Evolutionary conservation across 2,797 vertebrate genomes (phyloP).

Genomic region (Urophycis tenuis): DNA sequence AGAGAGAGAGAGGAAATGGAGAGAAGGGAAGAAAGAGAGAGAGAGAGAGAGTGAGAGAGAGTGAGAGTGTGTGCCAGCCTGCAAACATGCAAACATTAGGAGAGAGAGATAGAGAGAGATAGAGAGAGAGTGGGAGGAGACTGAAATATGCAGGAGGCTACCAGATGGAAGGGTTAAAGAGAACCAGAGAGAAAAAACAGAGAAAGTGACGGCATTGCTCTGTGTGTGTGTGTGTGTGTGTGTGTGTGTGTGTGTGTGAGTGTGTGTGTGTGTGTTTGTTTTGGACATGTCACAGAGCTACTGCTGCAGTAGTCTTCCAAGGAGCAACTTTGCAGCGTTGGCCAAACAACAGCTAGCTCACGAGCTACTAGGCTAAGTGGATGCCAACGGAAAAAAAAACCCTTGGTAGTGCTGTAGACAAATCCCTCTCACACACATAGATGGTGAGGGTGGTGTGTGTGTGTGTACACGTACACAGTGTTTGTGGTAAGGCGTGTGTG

Average conservation of each 20-base stretch:
- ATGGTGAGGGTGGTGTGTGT: no score
- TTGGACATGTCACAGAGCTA: background rate
- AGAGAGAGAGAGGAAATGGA: background rate
- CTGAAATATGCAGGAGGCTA: background rate
- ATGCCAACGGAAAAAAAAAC: background rate
- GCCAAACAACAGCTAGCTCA: background rate
- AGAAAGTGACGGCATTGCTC: background rate
- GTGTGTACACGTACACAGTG: background rate
- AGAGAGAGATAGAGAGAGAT: conserved; percentile 8
- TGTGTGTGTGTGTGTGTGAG: no score
- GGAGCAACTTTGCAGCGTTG: background rate
- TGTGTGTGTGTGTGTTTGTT: no score
- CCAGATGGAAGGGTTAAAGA: background rate
- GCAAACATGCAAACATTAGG: background rate
- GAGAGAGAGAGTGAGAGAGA: conserved; percentile 23
- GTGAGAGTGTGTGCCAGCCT: background rate
- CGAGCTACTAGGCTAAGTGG: background rate
- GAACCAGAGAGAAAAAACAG: background rate
- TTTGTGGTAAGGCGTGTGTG: background rate
- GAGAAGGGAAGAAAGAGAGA: background rate
- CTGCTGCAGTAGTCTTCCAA: background rate
- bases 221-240: conserved; percentile 14
- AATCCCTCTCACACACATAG: no score
- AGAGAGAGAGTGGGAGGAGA: conserved; percentile 7
- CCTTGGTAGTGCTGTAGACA: background rate